Evolutionary conservation across 2,113 vertebrate genomes (phyloP), one percentile per base, ranked within the genome.

Genomic region (Muscicapa adusta): DNA sequence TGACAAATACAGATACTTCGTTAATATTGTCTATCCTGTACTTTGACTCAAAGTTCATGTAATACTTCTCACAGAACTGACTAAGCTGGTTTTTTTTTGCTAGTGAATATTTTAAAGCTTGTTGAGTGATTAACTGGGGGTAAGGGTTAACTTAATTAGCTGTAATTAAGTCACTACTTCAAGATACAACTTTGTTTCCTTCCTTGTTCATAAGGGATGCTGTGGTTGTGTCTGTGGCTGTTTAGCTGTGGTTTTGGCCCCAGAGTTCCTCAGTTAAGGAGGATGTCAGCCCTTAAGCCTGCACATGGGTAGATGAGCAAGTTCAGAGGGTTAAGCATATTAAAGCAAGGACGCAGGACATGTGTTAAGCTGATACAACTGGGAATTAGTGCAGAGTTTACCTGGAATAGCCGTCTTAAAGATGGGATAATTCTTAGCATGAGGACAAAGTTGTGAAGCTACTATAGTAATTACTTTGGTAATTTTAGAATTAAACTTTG

Each of bases 241-340:
- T 75, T 65, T 5, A 56, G 62, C 66, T 89, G 53, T 63, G 50
- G 34, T 45, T 94, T 88, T 94, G 82, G 74, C 34, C 20, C 71
- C 47, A 18, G 62, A 75, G 33, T 66, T 58, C 61, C 45, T 76
- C 62, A 13, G 48, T 65, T 90, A 94, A 89, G 72, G 58, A 94
- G 79, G 34, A 79, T 94, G 66, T 88, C 88, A 88, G 42, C 36
- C 61, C 66, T 89, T 93, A 70, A 93, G 74, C 42, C 82, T 91
- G 66, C 65, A 18, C 71, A 26, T 54, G 15, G 61, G 29, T 45
- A 82, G 77, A 87, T 89, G 62, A 94, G 47, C 57, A 80, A 90
- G 88, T 96, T 95, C 94, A 93, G 51, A 93, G 63, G 63, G 56
- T 91, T 96, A 95, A 93, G 62, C 33, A 5, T 50, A 86, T 93